Base-by-base conservation (phyloP, 2,797 vertebrate genomes). In the Ambastaia sidthimunki region DNA sequence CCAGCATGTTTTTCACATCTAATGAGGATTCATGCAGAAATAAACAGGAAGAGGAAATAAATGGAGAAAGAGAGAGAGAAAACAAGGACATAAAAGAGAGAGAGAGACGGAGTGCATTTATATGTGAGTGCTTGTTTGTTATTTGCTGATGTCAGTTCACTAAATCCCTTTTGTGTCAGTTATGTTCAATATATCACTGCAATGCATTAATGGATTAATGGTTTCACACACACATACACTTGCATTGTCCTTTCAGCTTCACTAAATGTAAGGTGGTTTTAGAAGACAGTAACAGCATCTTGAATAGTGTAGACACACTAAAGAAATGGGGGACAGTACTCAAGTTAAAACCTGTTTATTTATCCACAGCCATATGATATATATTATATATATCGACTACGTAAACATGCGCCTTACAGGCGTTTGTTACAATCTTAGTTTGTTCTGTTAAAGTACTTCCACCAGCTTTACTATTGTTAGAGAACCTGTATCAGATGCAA, bases 21-120 rank as follows among this genome's bases (percentile, higher is more conserved):
- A 62, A 78, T 78, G 66, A 60, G 41, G 25, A 71, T 62, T 71
- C n/a, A 70, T 48, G n/a, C 28, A 70, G 55, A 62, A 48, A 47
- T 62, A 60, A 62, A 62, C n/a, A 62, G 15, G 66, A 70, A 60
- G 23, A 21, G 23, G 2, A 18, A 62, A 41, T 63, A 71, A 63
- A 57, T 3, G 6, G 21, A 44, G 31, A 76, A 16, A 23, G 19
- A 55, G n/a, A 55, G 55, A 77, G 21, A 69, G 23, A 69, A 18
- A 67, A 65, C 6, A 2, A 11, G 12, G 3, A 44, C 31, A 72
- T 50, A 48, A 48, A 57, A 50, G 34, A 28, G 12, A 57, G 70
- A 44, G 70, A 72, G 19, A 63, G 21, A 21, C 28, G 18, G 5
- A 50, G 63, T 68, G 73, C 21, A 60, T 65, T 71, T 57, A 44